A percentile compares a stretch with the other conserved stretches of the same genome.
These are phyloP conservation scores for Lottia gigantea DNA, from an alignment of 2,888 invertebrate genomes.

Conservation along the genomic window DNA sequence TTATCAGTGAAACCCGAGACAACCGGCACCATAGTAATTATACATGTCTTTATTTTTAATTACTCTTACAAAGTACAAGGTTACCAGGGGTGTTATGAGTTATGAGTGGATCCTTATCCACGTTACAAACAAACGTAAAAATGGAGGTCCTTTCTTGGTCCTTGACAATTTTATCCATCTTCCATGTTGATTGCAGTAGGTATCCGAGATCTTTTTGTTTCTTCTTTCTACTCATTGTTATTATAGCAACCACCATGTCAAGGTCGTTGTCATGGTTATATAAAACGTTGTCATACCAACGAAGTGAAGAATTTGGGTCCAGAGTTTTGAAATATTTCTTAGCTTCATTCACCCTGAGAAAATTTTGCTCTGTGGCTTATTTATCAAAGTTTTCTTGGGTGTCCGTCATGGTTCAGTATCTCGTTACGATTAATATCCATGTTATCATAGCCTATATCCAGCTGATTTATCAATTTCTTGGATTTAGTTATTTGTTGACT, in stretches of 20 bases:
- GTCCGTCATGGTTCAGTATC: no score
- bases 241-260: constrained; percentile 44
- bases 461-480: no score
- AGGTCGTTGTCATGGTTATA: constrained; percentile 9
- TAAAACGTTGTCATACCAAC: constrained; percentile 13
- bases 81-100: no score
- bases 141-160: constrained; percentile 30
- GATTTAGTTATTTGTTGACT: no score
- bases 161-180: constrained; percentile 35
- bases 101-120: constrained; percentile 54
- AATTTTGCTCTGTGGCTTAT: constrained; percentile 28
- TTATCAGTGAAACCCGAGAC: constrained; percentile 53
- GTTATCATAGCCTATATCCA: no score
- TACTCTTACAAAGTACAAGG: no score
- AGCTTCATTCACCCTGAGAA: constrained; percentile 27
- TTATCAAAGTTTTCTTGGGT: constrained; percentile 12
- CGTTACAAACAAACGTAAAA: constrained; percentile 56
- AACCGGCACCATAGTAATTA: constrained; percentile 81
- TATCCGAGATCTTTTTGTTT: constrained; percentile 41
- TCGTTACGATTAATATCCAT: no score
- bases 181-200: constrained; percentile 46
- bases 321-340: constrained; percentile 29
- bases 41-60: no score
- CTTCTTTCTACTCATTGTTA: constrained; percentile 47
- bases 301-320: constrained; percentile 7